Evolutionary conservation across 2,888 invertebrate genomes (phyloP), one percentile per base, ranked within the genome.

Genomic region (Lottia scabra): DNA sequence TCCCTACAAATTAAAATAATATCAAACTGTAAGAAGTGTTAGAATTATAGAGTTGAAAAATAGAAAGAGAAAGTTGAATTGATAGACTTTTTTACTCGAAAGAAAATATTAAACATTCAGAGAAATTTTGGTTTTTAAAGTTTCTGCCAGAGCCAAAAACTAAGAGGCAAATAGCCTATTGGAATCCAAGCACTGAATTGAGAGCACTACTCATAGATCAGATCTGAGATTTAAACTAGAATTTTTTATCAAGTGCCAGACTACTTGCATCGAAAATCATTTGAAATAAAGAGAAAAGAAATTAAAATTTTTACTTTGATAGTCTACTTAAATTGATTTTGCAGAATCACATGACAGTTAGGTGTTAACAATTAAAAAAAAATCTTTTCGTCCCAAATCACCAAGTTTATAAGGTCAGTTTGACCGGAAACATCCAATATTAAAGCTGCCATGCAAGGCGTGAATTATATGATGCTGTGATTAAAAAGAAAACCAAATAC

Each of bases 261-360:
- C 56, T 56, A 56, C 19, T 56, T 56, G 38, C 38, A 38, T 38
- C 38, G 10, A 56, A 23, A 56, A 56, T 56, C 56, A 56, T 56
- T 56, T 56, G 23, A 56, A 56, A 56, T 56, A 56, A 56, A 56
- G 19, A 56, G 23, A 23, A 56, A 56, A 56, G 56, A 56, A 56
- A 56, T 23, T 23, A 69, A 63, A 63, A 45, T 63, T 63, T 69
- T 69, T 69, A 69, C 68, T 63, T 56, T 63, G 45, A 69, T 43
- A 69, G 45, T 56, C 68, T 71, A 68, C 56, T 68, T 67, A 74
- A 72, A 72, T 74, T 73, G 74, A 70, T 63, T 77, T 81, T 84
- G 84, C 84, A 84, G 72, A 84, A 85, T 83, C 84, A 85, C 85
- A 85, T 85, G 85, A 85, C 85, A 84, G 77, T 75, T 62, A 68